Base-by-base conservation (phyloP, 2,888 invertebrate genomes). In the Plebejus anna region DNA sequence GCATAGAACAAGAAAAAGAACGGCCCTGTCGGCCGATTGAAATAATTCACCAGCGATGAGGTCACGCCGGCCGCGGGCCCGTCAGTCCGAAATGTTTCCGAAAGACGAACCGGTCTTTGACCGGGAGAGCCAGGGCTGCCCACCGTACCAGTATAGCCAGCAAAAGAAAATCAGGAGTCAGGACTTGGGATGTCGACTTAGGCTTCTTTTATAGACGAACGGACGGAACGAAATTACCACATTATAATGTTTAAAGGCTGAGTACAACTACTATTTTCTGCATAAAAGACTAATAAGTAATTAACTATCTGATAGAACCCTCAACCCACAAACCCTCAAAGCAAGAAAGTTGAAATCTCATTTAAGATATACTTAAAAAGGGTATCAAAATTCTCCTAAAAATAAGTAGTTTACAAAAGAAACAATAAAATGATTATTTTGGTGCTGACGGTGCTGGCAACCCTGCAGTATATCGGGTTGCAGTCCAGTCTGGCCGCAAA, bases 21-120 rank as follows among this genome's bases (percentile, higher is more conserved):
- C 82, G 81, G 83, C 82, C 51, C 61, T 22, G 22, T 22, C 59
- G 28, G 28, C 42, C 36, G 36, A 70, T 70, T 51, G 70, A 70
- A 70, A 76, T 38, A 76, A 51, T 57, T 70, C 55, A 70, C 57
- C 51, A 47, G 81, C 82, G 89, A 86, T 91, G 92, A 92, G 91
- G 89, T 92, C 92, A 93, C 88, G 83, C 85, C 9, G 9, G 47
- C 9, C 47, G 47, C 82, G 84, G 83, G 83, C 82, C 85, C 80
- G 78, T 79, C 86, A 78, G 85, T 83, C 85, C 82, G 79, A 86
- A 88, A 90, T 88, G 88, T 90, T 89, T 89, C 88, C 90, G 85
- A 90, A 92, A 90, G 84, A 82, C 87, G 88, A 89, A 91, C 92
- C 93, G 93, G 93, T 93, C 90, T 89, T 90, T 90, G 92, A 91